Percentiles rank a stretch among this genome's conserved stretches.
These are phyloP conservation scores for Corydoras maculifer DNA, from an alignment of 2,113 vertebrate genomes.

Conservation along the genomic window DNA sequence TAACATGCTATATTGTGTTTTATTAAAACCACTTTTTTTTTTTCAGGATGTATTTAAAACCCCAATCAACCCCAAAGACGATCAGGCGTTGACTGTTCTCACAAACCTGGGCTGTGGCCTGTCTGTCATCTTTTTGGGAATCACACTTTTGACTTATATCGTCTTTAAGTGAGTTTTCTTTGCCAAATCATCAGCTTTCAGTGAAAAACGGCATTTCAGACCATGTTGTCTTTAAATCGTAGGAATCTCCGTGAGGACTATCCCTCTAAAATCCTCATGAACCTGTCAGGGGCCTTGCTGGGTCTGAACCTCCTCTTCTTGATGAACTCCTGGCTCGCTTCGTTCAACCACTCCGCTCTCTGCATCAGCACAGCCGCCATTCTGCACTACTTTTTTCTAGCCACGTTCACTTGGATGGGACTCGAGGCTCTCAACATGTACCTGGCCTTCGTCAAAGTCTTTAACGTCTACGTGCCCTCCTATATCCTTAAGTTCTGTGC, in stretches of 20 bases:
- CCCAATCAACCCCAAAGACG: constrained; percentile 49
- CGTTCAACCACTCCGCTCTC: constrained; percentile 59
- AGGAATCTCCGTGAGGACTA: constrained; percentile 77
- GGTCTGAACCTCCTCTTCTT: constrained; percentile 78
- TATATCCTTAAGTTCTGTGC: constrained; percentile 81
- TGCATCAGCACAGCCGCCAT: constrained; percentile 64
- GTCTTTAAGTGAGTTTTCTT: constrained; percentile 72
- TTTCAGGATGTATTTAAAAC: constrained; percentile 70
- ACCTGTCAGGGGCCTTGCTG: constrained; percentile 70
- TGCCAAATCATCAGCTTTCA: background rate
- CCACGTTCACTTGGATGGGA: constrained; percentile 85
- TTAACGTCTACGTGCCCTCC: constrained; percentile 77
- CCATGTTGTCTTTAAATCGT: background rate
- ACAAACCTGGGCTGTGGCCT: constrained; percentile 75
- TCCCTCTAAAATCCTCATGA: constrained; percentile 85
- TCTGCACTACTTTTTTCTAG: constrained; percentile 81
- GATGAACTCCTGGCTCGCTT: constrained; percentile 72
- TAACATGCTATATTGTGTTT: too few relatives aligned
- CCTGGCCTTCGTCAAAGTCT: constrained; percentile 80
- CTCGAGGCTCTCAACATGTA: constrained; percentile 85
- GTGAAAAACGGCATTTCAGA: too few relatives aligned
- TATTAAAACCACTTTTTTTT: background rate
- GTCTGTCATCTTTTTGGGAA: constrained; percentile 76
- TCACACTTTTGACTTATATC: constrained; percentile 74
- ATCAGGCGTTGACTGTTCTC: constrained; percentile 67